Conservation (phyloP, 2,888 invertebrate genomes). For the Andrena marginata region DNA sequence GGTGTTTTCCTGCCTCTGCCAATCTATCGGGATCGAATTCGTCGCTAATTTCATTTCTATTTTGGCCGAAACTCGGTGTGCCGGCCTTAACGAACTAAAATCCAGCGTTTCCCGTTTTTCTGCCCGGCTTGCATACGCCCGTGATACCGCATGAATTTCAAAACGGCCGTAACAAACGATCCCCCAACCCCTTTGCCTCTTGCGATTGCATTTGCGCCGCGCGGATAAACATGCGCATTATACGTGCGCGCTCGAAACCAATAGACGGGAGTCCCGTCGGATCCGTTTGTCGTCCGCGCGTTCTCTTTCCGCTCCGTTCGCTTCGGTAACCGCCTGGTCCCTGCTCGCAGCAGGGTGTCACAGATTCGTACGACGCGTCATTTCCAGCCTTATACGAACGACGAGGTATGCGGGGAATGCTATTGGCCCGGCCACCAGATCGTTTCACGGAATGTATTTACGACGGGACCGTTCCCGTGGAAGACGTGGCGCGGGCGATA, state of each 20-base stretch:
- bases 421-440: conserved; percentile 56
- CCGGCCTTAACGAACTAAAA: conserved; percentile 5
- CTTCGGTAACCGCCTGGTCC: conserved; percentile 55
- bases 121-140: neutral
- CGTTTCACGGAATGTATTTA: conserved; percentile 53
- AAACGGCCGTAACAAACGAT: conserved; percentile 18
- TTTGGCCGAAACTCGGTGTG: neutral
- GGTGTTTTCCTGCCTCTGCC: neutral
- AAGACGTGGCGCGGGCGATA: neutral
- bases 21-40: neutral
- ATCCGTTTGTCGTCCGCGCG: conserved; percentile 74
- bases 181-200: conserved; percentile 13
- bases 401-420: conserved; percentile 59
- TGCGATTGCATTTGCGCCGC: conserved; percentile 21
- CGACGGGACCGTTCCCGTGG: conserved; percentile 13
- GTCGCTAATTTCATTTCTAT: neutral
- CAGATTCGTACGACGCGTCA: conserved; percentile 40
- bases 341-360: conserved; percentile 30
- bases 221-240: conserved; percentile 31
- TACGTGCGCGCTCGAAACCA: conserved; percentile 43
- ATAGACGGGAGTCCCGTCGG: conserved; percentile 62
- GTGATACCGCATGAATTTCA: conserved; percentile 19
- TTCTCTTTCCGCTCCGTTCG: conserved; percentile 73
- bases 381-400: conserved; percentile 48
- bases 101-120: neutral